Conservation (phyloP, 2,113 vertebrate genomes). For the Oreocharis arfaki region DNA sequence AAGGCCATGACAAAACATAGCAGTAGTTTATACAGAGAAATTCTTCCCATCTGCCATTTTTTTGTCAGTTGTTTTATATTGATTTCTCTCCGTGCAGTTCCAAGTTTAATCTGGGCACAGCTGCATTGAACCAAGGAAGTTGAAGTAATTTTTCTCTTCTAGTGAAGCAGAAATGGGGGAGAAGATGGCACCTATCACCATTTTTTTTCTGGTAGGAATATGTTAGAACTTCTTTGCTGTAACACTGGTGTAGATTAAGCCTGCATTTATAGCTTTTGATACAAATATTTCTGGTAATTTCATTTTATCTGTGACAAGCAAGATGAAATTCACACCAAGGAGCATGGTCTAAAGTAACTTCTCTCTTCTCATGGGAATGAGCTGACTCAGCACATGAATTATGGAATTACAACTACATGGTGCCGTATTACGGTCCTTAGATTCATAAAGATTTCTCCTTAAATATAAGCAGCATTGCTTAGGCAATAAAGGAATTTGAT, state of each 20-base stretch:
- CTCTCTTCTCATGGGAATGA: neutral
- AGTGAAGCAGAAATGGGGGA: neutral
- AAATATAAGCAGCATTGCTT: neutral
- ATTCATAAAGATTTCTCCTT: neutral
- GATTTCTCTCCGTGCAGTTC: slow-evolving; percentile 7
- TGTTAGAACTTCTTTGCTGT: neutral
- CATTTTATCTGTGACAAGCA: slow-evolving; percentile 15
- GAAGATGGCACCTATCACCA: neutral
- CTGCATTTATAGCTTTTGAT: neutral
- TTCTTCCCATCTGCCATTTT: slow-evolving; percentile 38
- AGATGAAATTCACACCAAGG: slow-evolving; percentile 33
- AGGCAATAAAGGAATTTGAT: neutral
- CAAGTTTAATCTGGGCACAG: neutral
- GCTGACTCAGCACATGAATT: slow-evolving; percentile 17
- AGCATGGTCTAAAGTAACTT: neutral
- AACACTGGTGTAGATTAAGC: neutral
- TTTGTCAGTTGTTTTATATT: slow-evolving; percentile 6
- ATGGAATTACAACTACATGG: neutral
- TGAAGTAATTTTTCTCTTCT: slow-evolving; percentile 14
- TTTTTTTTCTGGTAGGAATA: slow-evolving; percentile 13
- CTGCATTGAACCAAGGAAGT: neutral
- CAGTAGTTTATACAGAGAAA: neutral
- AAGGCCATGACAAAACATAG: neutral
- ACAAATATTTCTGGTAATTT: slow-evolving; percentile 48
- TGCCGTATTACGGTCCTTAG: neutral